Base-by-base conservation (phyloP, 2,888 invertebrate species). In the Drosophila tanythrix region DNA sequence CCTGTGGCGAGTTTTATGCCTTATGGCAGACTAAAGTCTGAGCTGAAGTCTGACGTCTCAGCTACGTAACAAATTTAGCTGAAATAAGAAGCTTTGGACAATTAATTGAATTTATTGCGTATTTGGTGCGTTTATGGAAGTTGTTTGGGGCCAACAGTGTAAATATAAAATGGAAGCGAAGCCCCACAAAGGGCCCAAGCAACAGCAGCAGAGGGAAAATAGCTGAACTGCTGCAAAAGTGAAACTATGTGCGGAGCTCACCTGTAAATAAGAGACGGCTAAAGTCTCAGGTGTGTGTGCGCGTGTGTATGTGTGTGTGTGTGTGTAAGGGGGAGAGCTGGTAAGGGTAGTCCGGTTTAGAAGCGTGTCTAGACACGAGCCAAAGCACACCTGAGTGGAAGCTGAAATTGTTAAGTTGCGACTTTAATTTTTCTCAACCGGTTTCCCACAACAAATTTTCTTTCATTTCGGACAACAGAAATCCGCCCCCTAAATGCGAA, bases 81-180 rank as follows among this genome's bases (percentile, higher is more conserved):
- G 79, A 76, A 83, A 83, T 85, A 82, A 88, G 82, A 79, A 74
- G 79, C 76, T 84, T 87, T 74, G 70, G 79, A 75, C 84, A 87
- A 87, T 83, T 83, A 83, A 83, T 83, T 83, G 88, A 83, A 87
- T 87, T 87, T 82, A 82, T 86, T 85, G 82, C 82, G 82, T 83
- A 81, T 83, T 79, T 72, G 57, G 64, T 72, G 76, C 77, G 69
- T 69, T 83, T 66, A 66, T 60, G 58, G 65, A 55, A 61, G 71
- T 66, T 46, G 46, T 64, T 51, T 25, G 43, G 40, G 46, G 21
- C 6, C 21, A 27, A n/a, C 27, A 33, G 55, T 66, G 83, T 64
- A 76, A 71, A 80, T 62, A 64, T 51, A 59, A 11, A 46, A 43
- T 33, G 64, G 66, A 82, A 67, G 33, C 64, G 80, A 80, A 80